Percentiles rank a stretch among this genome's conserved stretches.
These are phyloP conservation scores for Zaprionus inermis DNA, from an alignment of 1,140 invertebrate species.

Conservation along the genomic window DNA sequence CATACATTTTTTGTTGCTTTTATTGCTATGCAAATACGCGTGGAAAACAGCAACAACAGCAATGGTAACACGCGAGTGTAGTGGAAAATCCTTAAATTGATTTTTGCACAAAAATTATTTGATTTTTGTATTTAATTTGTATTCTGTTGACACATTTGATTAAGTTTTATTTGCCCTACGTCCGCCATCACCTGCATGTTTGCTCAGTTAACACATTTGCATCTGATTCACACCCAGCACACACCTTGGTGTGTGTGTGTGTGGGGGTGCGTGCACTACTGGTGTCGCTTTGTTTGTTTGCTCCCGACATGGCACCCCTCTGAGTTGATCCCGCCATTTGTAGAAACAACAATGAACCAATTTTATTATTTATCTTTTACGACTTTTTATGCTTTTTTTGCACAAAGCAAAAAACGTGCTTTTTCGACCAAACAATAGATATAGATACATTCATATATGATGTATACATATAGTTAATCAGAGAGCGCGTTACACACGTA, in stretches of 20 bases:
- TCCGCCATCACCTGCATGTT: slow-evolving; percentile 74
- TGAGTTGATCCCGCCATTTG: slow-evolving; percentile 28
- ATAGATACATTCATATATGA: slow-evolving; percentile 1
- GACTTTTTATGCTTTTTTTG: slow-evolving; percentile 10
- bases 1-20: slow-evolving; percentile 49
- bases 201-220: slow-evolving; percentile 79
- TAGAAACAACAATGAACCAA: slow-evolving; percentile 33
- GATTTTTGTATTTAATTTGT: slow-evolving; percentile 72
- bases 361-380: slow-evolving; percentile 20
- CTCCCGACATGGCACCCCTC: background rate
- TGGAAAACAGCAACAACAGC: slow-evolving; percentile 3
- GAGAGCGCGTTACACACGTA: slow-evolving; percentile 1
- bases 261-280: background rate
- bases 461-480: slow-evolving; percentile 15
- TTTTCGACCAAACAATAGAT: slow-evolving; percentile 4
- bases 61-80: slow-evolving; percentile 13
- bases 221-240: slow-evolving; percentile 36
- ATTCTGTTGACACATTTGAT: slow-evolving; percentile 78
- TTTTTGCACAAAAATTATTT: slow-evolving; percentile 77
- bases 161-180: slow-evolving; percentile 74
- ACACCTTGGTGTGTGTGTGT: background rate
- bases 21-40: slow-evolving; percentile 70
- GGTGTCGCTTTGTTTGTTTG: slow-evolving; percentile 15
- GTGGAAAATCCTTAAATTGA: slow-evolving; percentile 76
- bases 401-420: slow-evolving; percentile 1